Conservation (phyloP, 2,888 invertebrate genomes). For the Cancer borealis region DNA sequence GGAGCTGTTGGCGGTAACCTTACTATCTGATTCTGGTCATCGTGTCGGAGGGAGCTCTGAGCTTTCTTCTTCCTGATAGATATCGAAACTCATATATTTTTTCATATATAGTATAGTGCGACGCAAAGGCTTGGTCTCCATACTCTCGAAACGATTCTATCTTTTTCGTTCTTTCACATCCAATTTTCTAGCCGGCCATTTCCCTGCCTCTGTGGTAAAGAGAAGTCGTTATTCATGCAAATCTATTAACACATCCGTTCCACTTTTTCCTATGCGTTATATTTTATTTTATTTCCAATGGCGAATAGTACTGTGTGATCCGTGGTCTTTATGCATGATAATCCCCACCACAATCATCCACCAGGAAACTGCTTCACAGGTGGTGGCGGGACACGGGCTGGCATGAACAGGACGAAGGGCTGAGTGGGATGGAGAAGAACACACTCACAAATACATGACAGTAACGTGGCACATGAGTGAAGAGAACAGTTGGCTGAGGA, state of each 20-base stretch:
- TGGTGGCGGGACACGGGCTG: too few relatives aligned
- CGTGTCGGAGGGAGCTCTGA: neutral
- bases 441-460: too few relatives aligned
- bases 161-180: neutral
- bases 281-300: neutral
- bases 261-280: neutral
- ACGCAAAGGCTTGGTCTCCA: slow-evolving; percentile 2
- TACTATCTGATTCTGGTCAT: neutral
- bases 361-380: too few relatives aligned
- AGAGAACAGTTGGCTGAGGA: too few relatives aligned
- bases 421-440: too few relatives aligned
- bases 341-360: too few relatives aligned
- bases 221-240: slow-evolving; percentile 6
- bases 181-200: neutral
- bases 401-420: too few relatives aligned
- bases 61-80: neutral
- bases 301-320: neutral
- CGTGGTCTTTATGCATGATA: neutral
- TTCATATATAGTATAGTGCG: neutral
- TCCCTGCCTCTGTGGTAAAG: neutral
- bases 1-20: neutral
- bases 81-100: neutral
- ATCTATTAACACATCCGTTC: neutral
- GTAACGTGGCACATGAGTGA: too few relatives aligned
- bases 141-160: neutral